phyloP scores from a whole-genome alignment of 1,140 invertebrate species.

The Lordiphosa stackelbergi region DNA sequence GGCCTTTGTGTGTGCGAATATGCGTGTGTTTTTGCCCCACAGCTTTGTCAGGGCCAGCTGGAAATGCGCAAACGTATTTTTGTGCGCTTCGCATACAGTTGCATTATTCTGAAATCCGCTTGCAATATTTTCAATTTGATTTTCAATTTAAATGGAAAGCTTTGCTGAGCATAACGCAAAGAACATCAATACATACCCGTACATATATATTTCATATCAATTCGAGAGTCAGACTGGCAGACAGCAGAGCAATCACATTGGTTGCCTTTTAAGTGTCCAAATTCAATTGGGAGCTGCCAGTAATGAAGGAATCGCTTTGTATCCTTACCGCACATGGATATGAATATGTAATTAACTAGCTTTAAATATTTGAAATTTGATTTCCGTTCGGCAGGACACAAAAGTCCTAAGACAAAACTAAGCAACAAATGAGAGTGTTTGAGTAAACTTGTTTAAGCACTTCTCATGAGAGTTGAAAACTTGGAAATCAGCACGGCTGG shows the following conservation, averaged over 20 bases:
- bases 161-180: constrained; percentile 31
- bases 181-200: constrained; percentile 7
- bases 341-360: too few relatives aligned
- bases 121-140: constrained; percentile 72
- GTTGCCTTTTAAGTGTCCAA: constrained; percentile 9
- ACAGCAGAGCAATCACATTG: background rate
- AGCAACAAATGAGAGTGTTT: too few relatives aligned
- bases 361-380: too few relatives aligned
- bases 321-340: too few relatives aligned
- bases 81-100: constrained; percentile 55
- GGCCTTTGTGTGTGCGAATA: constrained; percentile 1
- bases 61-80: constrained; percentile 61
- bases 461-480: too few relatives aligned
- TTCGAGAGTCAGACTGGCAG: background rate
- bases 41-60: constrained; percentile 22
- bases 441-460: too few relatives aligned
- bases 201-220: constrained; percentile 34
- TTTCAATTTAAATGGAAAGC: constrained; percentile 66
- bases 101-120: constrained; percentile 70
- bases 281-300: constrained; percentile 9
- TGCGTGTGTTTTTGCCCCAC: background rate
- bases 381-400: too few relatives aligned
- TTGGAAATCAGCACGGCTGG: too few relatives aligned
- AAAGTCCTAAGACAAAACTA: too few relatives aligned
- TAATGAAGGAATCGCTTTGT: constrained; percentile 18